Evolutionary conservation across 2,113 vertebrate genomes (phyloP).

Genomic region (Cygnus buccinator): DNA sequence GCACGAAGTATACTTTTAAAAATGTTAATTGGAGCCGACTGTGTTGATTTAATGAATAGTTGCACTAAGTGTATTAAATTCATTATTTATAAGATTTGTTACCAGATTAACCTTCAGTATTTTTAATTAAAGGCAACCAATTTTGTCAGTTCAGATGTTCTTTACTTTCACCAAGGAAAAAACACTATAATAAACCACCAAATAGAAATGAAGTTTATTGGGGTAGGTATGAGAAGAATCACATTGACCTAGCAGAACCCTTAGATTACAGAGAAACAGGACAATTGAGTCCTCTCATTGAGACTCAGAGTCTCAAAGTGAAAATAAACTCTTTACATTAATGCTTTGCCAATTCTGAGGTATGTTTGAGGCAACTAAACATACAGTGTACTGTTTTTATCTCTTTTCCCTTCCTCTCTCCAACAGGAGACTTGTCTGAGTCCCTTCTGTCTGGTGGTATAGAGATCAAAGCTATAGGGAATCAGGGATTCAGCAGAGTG

Average conservation of each 20-base stretch:
- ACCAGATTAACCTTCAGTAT: neutral
- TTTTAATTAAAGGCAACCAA: constrained; percentile 37
- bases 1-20: neutral
- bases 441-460: neutral
- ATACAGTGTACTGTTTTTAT: neutral
- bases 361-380: neutral
- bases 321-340: neutral
- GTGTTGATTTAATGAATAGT: neutral
- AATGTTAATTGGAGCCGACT: constrained; percentile 21
- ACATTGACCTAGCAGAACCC: neutral
- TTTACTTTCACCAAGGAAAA: constrained; percentile 17
- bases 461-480: neutral
- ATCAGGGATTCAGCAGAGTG: neutral
- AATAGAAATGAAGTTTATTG: neutral
- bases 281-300: neutral
- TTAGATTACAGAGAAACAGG: neutral
- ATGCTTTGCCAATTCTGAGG: neutral
- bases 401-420: neutral
- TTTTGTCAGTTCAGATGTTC: constrained; percentile 14
- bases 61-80: constrained; percentile 3
- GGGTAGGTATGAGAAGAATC: neutral
- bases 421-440: neutral
- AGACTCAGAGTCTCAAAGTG: neutral
- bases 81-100: neutral
- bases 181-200: neutral